These are phyloP conservation scores for Athene cunicularia DNA, from an alignment of 2,113 vertebrate species.

Conservation along the genomic window DNA sequence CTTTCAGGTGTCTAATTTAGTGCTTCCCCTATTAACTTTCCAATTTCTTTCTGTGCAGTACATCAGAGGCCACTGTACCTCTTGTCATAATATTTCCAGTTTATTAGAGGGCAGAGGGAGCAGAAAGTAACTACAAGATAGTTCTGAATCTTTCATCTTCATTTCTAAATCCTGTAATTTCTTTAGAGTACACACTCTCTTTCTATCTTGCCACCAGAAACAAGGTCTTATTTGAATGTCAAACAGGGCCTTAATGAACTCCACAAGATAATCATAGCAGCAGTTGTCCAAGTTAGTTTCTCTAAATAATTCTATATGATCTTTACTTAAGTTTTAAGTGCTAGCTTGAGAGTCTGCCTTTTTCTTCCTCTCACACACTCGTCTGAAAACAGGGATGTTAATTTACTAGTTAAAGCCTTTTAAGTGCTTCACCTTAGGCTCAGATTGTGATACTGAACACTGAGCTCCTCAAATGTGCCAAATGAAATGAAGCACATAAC, in stretches of 20 bases:
- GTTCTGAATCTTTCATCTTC: constrained; percentile 58
- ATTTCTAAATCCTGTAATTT: constrained; percentile 55
- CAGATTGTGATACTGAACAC: background rate
- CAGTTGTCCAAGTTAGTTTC: constrained; percentile 68
- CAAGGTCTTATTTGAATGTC: constrained; percentile 57
- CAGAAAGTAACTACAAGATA: constrained; percentile 35
- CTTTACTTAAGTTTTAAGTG: constrained; percentile 37
- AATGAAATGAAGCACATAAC: background rate
- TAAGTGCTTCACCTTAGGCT: background rate
- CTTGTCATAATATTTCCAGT: constrained; percentile 39
- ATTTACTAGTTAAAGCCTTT: background rate
- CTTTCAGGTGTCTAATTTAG: constrained; percentile 13
- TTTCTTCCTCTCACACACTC: background rate
- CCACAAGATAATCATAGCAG: constrained; percentile 51
- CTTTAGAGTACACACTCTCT: constrained; percentile 30
- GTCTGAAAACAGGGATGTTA: constrained; percentile 23
- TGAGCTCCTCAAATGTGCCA: background rate
- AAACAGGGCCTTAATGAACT: constrained; percentile 56
- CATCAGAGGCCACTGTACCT: background rate
- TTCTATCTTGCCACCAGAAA: constrained; percentile 37
- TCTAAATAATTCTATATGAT: constrained; percentile 67
- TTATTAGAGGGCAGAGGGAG: constrained; percentile 1
- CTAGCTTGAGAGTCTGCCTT: background rate
- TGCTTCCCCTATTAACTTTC: constrained; percentile 29
- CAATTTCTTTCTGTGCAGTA: constrained; percentile 6